Evolutionary conservation across 2,113 vertebrate genomes (phyloP).

Genomic region (Rhinogobius similis): DNA sequence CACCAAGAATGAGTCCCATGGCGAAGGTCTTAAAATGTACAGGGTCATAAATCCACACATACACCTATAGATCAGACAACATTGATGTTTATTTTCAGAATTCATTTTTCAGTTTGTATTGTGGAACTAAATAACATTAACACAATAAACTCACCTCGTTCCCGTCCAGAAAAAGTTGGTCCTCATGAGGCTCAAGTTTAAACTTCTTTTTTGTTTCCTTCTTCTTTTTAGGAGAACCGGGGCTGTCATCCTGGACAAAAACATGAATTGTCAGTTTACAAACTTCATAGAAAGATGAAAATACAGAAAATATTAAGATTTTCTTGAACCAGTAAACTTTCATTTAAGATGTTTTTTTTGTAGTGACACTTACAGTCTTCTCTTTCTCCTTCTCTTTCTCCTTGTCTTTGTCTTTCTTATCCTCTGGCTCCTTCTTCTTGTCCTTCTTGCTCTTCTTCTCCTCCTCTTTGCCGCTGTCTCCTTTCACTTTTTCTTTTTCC

Average conservation of each 20-base stretch:
- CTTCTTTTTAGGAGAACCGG: conserved; percentile 94
- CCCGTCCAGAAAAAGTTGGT: conserved; percentile 96
- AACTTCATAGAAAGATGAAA: not conserved
- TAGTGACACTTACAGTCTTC: not conserved
- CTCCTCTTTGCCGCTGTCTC: conserved; percentile 73
- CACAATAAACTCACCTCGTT: conserved; percentile 85
- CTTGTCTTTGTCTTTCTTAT: conserved; percentile 86
- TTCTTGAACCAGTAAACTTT: not conserved
- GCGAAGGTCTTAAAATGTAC: conserved; percentile 99
- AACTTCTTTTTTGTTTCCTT: conserved; percentile 99
- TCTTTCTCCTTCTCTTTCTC: not conserved
- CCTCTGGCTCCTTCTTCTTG: conserved; percentile 73
- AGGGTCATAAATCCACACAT: conserved; percentile 98
- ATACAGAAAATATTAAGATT: not conserved
- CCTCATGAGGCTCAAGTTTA: conserved; percentile 96
- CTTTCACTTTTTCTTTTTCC: conserved; percentile 85
- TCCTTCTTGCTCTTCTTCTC: conserved; percentile 89
- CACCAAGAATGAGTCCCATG: conserved; percentile 98
- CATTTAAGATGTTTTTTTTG: no score
- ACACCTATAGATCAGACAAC: conserved; percentile 79
- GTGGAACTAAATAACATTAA: not conserved
- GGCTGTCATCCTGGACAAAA: conserved; percentile 86
- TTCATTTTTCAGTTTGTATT: not conserved
- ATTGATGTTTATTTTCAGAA: not conserved
- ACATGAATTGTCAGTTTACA: not conserved